A percentile compares a stretch with the other conserved stretches of the same genome.
Conservation (phyloP, 2,797 vertebrate genomes). For the Sebastes taczanowskii region DNA sequence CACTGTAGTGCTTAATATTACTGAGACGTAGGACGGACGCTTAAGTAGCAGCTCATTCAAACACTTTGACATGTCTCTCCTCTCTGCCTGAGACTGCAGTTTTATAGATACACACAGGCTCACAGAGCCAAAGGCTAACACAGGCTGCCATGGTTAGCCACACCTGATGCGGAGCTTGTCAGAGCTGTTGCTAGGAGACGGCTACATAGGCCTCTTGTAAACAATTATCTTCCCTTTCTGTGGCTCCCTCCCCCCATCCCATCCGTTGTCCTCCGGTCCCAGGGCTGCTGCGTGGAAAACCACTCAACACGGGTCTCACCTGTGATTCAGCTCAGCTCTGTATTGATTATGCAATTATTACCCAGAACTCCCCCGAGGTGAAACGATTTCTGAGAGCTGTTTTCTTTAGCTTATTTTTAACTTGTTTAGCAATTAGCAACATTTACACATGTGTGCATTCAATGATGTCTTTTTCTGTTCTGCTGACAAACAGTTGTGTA, state of each 20-base stretch:
- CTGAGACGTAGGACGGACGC: not conserved
- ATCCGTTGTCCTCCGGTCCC: conserved; percentile 56
- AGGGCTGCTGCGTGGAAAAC: conserved; percentile 61
- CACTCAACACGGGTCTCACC: conserved; percentile 69
- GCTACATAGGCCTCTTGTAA: conserved; percentile 87
- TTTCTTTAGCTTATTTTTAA: not conserved
- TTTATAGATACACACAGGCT: conserved; percentile 26
- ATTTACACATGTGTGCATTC: not conserved
- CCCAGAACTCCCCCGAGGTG: conserved; percentile 34
- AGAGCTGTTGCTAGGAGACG: conserved; percentile 89
- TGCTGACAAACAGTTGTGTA: not conserved
- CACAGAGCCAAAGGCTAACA: conserved; percentile 69
- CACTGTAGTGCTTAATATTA: not conserved
- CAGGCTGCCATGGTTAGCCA: conserved; percentile 76
- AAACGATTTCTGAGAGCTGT: not conserved
- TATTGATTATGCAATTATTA: conserved; percentile 78
- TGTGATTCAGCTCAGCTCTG: conserved; percentile 66
- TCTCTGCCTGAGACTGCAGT: conserved; percentile 8
- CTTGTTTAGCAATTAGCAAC: not conserved
- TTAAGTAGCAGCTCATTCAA: not conserved
- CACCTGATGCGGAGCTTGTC: conserved; percentile 85
- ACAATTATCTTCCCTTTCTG: conserved; percentile 83
- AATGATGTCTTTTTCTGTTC: not conserved
- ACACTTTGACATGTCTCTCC: not conserved
- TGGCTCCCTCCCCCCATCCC: conserved; percentile 42